Base-by-base conservation (phyloP, 2,888 invertebrate genomes). In the Scrobipalpa atriplicella region DNA sequence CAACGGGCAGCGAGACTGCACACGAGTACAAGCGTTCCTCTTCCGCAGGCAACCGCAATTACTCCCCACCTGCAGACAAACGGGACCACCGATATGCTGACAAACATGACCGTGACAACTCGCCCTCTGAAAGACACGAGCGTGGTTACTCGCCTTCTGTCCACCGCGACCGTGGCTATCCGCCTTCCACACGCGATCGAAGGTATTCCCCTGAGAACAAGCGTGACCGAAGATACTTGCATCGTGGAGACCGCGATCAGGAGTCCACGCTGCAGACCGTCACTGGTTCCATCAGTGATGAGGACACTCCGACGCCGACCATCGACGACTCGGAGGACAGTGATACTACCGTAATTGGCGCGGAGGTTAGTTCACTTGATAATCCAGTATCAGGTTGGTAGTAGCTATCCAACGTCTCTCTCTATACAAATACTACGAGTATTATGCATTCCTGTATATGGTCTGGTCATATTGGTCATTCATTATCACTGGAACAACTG, bases 321-420 rank as follows among this genome's bases (percentile, higher is more conserved):
- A 58, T 36, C 58, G 58, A 58, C 13, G 58, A n/a, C 38, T 58
- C 58, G 7, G 58, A 58, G 10, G 36, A 58, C 11, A 58, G 38
- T 38, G 58, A 16, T 1, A 58, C 38, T 38, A 38, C 58, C 6
- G 16, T 58, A 10, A 16, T 58, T 29, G 18, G 29, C n/a, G n/a
- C 5, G 16, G 58, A 58, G 58, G 58, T 58, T n/a, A 58, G 58
- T 29, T 9, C 5, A 2, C 1, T 21, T 47, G 1, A n/a, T n/a
- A 47, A n/a, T 13, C n/a, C 9, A 41, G 3, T n/a, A n/a, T n/a
- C n/a, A n/a, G n/a, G n/a, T n/a, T n/a, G n/a, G n/a, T n/a, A n/a
- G n/a, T n/a, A n/a, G n/a, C n/a, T n/a, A n/a, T n/a, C n/a, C n/a
- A n/a, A n/a, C n/a, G n/a, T n/a, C n/a, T n/a, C n/a, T n/a, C n/a